A percentile compares a stretch with the other conserved stretches of the same genome.
These are phyloP conservation scores for Hirundo rustica DNA, from an alignment of 2,797 vertebrate species.

Conservation along the genomic window DNA sequence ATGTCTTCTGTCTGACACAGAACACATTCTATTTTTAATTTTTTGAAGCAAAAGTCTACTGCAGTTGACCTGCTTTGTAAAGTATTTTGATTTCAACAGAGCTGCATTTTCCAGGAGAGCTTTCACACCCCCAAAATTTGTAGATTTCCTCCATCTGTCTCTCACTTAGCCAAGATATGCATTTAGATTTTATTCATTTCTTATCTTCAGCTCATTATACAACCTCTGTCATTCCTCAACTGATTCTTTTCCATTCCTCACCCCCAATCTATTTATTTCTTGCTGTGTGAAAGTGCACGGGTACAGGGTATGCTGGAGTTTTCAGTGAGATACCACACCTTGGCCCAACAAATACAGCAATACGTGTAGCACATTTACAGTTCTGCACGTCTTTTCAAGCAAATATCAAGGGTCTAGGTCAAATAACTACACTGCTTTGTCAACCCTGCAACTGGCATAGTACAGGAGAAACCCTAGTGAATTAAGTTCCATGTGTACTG, in stretches of 20 bases:
- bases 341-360: not conserved
- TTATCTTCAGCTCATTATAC: slow-evolving; percentile 63
- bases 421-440: not conserved
- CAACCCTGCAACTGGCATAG: not conserved
- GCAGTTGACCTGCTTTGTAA: slow-evolving; percentile 35
- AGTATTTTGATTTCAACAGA: slow-evolving; percentile 59
- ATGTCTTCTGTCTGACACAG: slow-evolving; percentile 11
- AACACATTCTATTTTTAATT: not conserved
- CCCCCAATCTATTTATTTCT: slow-evolving; percentile 2
- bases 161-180: slow-evolving; percentile 61
- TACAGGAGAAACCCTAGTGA: not conserved
- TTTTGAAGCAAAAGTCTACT: slow-evolving; percentile 9
- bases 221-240: not conserved
- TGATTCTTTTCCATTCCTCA: slow-evolving; percentile 32
- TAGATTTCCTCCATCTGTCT: slow-evolving; percentile 62
- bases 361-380: not conserved
- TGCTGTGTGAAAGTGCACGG: rapidly evolving
- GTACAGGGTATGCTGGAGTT: not conserved
- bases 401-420: not conserved
- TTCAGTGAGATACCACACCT: not conserved
- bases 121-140: slow-evolving; percentile 65
- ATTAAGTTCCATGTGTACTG: not conserved
- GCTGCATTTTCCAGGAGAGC: slow-evolving; percentile 24
- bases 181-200: slow-evolving; percentile 65
- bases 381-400: not conserved